Evolutionary conservation across 2,888 invertebrate genomes (phyloP).

Genomic region (Netelia fuscicornis): DNA sequence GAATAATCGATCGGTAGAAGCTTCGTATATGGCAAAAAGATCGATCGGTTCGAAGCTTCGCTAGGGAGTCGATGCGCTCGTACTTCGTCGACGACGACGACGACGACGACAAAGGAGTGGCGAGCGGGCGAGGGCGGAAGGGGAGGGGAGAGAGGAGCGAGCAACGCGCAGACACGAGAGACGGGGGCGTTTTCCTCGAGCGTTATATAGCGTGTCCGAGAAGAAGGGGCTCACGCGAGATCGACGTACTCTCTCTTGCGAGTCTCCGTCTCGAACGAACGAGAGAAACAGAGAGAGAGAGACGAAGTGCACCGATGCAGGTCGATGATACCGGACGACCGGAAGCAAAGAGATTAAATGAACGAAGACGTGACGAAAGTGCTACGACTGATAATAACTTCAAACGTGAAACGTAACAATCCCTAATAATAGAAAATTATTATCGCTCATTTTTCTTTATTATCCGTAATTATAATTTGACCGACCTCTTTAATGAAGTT

Average conservation of each 20-base stretch:
- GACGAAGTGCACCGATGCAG: constrained; percentile 55
- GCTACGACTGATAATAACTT: constrained; percentile 7
- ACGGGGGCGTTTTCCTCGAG: constrained; percentile 65
- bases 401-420: constrained; percentile 11
- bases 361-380: constrained; percentile 39
- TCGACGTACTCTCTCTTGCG: constrained; percentile 32
- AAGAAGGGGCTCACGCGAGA: constrained; percentile 51
- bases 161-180: constrained; percentile 45
- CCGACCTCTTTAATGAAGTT: neutral
- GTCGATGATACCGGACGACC: constrained; percentile 61
- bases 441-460: neutral
- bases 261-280: neutral
- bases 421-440: neutral
- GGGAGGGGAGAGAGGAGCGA: constrained; percentile 1
- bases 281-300: too few species aligned
- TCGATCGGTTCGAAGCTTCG: constrained; percentile 49
- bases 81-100: constrained; percentile 21
- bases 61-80: constrained; percentile 42
- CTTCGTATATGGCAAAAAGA: constrained; percentile 39
- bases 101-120: constrained; percentile 6
- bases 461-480: neutral
- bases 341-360: constrained; percentile 57
- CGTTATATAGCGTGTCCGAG: constrained; percentile 48
- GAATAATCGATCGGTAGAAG: constrained; percentile 58
- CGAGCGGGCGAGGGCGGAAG: neutral